Evolutionary conservation across 2,113 vertebrate genomes (phyloP).

Genomic region (Erinaceus europaeus): DNA sequence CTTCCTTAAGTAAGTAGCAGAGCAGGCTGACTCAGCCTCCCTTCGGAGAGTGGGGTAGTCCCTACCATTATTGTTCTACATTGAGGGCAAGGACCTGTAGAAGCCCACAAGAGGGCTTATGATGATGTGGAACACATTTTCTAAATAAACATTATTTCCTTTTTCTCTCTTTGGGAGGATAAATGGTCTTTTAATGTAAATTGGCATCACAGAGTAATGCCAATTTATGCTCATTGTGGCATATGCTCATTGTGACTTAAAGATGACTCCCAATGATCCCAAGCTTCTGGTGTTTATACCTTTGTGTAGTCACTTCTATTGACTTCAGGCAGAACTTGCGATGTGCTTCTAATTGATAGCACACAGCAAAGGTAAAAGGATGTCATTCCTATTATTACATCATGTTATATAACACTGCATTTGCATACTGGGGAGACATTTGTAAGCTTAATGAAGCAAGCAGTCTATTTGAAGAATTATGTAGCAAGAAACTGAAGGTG

Average conservation of each 20-base stretch:
- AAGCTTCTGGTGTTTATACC: background rate
- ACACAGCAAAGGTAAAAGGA: background rate
- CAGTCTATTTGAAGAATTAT: background rate
- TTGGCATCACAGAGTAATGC: background rate
- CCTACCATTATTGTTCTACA: no score
- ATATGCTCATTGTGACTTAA: background rate
- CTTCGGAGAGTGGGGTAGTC: no score
- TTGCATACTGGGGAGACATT: background rate
- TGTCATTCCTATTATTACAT: background rate
- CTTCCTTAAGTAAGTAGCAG: no score
- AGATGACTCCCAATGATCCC: background rate
- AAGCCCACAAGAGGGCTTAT: no score
- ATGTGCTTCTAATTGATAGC: background rate
- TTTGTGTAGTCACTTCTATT: background rate
- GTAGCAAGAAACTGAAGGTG: background rate
- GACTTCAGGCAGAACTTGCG: background rate
- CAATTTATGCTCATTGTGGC: background rate
- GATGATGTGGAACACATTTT: conserved; percentile 13
- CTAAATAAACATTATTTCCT: background rate
- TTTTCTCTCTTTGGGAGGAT: background rate
- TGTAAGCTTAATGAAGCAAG: background rate
- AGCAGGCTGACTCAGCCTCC: no score
- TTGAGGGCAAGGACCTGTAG: no score
- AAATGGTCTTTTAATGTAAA: background rate
- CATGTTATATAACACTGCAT: background rate